Base-by-base conservation (phyloP, 92 coral and sea anemone species). In the Pocillopora meandrina region DNA sequence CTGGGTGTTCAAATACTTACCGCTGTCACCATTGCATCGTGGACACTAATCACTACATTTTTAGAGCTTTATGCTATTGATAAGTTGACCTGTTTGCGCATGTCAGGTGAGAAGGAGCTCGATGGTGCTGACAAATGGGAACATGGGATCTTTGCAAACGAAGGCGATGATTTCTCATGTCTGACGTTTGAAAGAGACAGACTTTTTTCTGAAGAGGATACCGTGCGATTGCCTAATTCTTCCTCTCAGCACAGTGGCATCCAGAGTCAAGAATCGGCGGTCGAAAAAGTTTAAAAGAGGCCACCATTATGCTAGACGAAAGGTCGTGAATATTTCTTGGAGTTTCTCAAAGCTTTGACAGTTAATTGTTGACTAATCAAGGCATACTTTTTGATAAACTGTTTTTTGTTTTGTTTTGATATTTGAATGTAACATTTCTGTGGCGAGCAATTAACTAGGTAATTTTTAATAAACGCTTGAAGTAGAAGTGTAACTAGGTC, bases 61-160 rank as follows among this genome's bases (percentile, higher is more conserved):
- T 19, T 91, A 19, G 26, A 89, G 20, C 91, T 95, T 15, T 17
- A 56, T 20, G 75, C 67, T 5, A 88, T 95, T 73, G 86, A 95
- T 72, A 76, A 66, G 49, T 55, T 86, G 0, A 23, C 89, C 14
- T 86, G 89, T 20, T 55, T 95, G 72, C 84, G 98, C 69, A 89
- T 91, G 93, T 81, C 95, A 71, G 90, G 93, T 68, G 86, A 87
- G 34, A 89, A 89, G 80, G 98, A 95, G 85, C 82, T 95, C 68
- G 88, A 89, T 70, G 98, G 96, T 57, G 96, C 98, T 18, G 98
- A 95, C 72, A 82, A 71, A 33, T 88, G 92, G 81, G 95, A 91
- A 52, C 98, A 95, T 71, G 96, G 96, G 26, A 89, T 95, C 36
- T 10, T 61, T 19, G 19, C 42, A 14, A 64, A 31, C 56, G 64